Evolutionary conservation across 2,113 vertebrate species (phyloP).

Genomic region (Triplophysa rosa): DNA sequence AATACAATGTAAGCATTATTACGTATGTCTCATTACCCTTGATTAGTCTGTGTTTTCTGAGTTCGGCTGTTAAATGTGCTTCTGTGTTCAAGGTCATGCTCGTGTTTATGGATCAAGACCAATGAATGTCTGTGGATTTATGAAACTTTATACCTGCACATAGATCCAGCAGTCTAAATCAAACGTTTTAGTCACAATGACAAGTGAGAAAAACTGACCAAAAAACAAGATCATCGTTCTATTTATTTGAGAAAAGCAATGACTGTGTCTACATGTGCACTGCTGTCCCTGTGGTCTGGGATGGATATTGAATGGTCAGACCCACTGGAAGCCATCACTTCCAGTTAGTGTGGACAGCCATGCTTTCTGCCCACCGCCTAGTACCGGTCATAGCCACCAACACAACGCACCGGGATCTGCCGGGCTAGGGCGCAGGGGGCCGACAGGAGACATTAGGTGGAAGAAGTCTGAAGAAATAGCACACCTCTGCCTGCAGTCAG

Average conservation of each 20-base stretch:
- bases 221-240: neutral
- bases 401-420: conserved; percentile 65
- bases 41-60: too few relatives aligned
- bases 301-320: conserved; percentile 53
- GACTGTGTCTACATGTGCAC: conserved; percentile 9
- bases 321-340: conserved; percentile 76
- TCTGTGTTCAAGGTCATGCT: too few relatives aligned
- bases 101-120: too few relatives aligned
- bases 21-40: too few relatives aligned
- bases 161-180: too few relatives aligned
- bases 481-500: conserved; percentile 42
- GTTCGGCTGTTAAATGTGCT: too few relatives aligned
- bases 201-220: neutral
- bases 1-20: too few relatives aligned
- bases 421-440: conserved; percentile 65
- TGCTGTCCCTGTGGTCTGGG: conserved; percentile 42
- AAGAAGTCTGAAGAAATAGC: conserved; percentile 59
- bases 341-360: conserved; percentile 63
- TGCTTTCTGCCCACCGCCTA: conserved; percentile 41
- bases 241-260: neutral
- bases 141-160: too few relatives aligned
- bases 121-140: too few relatives aligned
- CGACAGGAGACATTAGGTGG: conserved; percentile 72
- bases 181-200: neutral
- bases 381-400: conserved; percentile 65